Evolutionary conservation across 2,113 vertebrate species (phyloP).

Genomic region (Struthidea cinerea): DNA sequence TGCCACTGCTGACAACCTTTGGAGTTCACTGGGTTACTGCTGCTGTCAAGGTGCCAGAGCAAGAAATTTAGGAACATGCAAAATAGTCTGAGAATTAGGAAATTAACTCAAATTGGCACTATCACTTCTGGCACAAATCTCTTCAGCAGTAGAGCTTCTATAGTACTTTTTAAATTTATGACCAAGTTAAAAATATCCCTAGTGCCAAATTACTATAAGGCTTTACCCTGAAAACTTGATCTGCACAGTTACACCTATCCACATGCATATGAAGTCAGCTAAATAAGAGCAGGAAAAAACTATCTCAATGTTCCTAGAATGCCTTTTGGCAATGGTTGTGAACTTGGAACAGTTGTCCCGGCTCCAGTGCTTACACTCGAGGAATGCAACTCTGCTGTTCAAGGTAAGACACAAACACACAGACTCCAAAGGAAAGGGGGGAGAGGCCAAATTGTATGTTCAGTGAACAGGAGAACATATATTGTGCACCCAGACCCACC

Average conservation of each 20-base stretch:
- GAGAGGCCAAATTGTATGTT: neutral
- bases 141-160: neutral
- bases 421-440: neutral
- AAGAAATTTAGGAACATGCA: neutral
- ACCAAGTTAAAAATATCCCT: neutral
- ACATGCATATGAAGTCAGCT: neutral
- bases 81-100: neutral
- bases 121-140: neutral
- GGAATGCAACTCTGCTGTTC: neutral
- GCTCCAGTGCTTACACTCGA: neutral
- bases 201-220: neutral
- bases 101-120: neutral
- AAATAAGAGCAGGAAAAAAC: neutral
- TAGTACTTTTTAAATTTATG: neutral
- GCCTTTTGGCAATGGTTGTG: neutral
- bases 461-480: neutral
- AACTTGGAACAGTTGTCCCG: neutral
- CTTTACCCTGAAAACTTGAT: neutral
- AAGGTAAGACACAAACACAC: neutral
- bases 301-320: neutral
- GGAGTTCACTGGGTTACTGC: neutral
- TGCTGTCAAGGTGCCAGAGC: neutral
- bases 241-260: neutral
- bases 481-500: neutral
- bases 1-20: neutral